Evolutionary conservation across 2,888 invertebrate genomes (phyloP), one percentile per base, ranked within the genome.

Genomic region (Aporophyla lueneburgensis): DNA sequence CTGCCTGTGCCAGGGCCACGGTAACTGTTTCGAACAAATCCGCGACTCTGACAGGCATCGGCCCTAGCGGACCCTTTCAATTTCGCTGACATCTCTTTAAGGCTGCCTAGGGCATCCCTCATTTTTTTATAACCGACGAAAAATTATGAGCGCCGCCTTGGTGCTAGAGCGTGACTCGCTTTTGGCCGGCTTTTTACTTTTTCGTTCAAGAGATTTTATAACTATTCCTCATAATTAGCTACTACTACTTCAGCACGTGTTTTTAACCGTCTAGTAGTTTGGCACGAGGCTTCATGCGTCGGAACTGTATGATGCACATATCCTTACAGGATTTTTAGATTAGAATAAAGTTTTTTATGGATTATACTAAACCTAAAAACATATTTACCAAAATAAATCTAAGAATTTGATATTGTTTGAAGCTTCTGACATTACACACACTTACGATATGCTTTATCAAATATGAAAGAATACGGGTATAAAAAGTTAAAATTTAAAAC

Each of bases 121-220:
- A 43, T 46, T 46, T 33, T 33, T 33, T 33, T 33, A 33, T 2
- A 33, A 33, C 33, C 3, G 33, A 33, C 33, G 33, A 33, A 33
- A 33, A 33, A 33, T 33, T 33, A 3, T 7, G 27, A 27, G 19
- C 24, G 24, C 19, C 5, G 49, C 7, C 12, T 27, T 27, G 19
- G 24, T 49, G 1, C 19, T 2, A 24, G 46, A 46, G 46, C 16
- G 16, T 16, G 5, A 19, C 5, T 49, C 12, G n/a, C n/a, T n/a
- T n/a, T 33, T 49, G 7, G n/a, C n/a, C n/a, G n/a, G n/a, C n/a
- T n/a, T 51, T 74, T 56, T 4, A 40, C 7, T 12, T 43, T 65
- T 21, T 33, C 56, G 43, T 77, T 80, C 63, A 80, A 65, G 72
- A 56, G 73, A 33, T 54, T 74, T 63, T 81, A 68, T 63, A 27